phyloP scores from a whole-genome alignment of 2,113 vertebrate genomes.

The Forbesichthys agassizii region DNA sequence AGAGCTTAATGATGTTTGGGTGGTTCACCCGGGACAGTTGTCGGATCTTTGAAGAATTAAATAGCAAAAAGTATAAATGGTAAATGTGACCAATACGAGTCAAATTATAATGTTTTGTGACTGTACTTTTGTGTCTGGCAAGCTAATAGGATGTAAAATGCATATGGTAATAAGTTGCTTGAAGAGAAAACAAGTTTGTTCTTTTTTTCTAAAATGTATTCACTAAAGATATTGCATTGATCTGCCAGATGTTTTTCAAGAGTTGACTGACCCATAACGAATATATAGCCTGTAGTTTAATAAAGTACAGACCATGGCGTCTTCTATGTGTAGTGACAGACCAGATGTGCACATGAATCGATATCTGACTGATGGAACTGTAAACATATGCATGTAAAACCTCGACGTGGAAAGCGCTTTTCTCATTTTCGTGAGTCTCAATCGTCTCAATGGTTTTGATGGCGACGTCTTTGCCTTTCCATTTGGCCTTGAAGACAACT shows the following conservation, averaged over 20 bases:
- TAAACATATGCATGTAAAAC: conserved; percentile 53
- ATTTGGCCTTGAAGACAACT: conserved; percentile 90
- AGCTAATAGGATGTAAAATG: no score
- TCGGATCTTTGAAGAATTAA: conserved; percentile 74
- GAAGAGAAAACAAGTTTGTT: no score
- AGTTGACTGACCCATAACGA: no score
- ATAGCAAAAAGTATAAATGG: not conserved
- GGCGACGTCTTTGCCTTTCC: conserved; percentile 90
- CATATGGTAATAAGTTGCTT: no score
- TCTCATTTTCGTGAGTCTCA: conserved; percentile 79
- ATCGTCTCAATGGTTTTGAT: conserved; percentile 89
- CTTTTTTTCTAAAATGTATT: no score
- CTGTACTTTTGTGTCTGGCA: no score
- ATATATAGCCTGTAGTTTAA: no score
- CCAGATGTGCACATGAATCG: not conserved
- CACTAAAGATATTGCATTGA: no score
- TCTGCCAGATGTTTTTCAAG: no score
- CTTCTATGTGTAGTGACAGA: no score
- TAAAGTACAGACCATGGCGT: no score
- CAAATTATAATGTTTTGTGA: no score
- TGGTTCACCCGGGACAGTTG: conserved; percentile 94
- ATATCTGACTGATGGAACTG: not conserved
- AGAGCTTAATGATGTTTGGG: conserved; percentile 95
- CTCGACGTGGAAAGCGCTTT: conserved; percentile 91
- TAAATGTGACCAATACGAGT: not conserved